phyloP scores from a whole-genome alignment of 2,113 vertebrate genomes.

The Ginglymostoma cirratum region DNA sequence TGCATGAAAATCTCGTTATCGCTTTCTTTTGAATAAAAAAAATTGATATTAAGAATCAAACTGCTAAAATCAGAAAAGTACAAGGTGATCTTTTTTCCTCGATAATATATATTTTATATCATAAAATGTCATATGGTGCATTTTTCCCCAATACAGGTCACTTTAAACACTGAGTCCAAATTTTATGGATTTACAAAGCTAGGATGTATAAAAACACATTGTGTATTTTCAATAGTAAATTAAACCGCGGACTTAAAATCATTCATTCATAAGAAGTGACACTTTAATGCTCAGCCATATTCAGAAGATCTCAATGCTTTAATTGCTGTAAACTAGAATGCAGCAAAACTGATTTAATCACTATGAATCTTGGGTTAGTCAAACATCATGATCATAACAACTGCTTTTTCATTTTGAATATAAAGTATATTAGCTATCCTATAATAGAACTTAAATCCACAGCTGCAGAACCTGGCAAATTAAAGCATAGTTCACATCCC shows the following conservation, averaged over 20 bases:
- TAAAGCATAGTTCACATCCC: background rate
- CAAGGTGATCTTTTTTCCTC: constrained; percentile 16
- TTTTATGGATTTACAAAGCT: constrained; percentile 18
- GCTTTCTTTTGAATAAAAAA: background rate
- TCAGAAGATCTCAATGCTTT: background rate
- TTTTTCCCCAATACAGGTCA: background rate
- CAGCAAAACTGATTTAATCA: background rate
- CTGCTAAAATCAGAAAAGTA: background rate
- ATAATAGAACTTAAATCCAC: background rate
- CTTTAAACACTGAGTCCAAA: background rate
- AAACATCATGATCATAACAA: background rate
- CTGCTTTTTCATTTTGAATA: background rate
- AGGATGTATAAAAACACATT: background rate
- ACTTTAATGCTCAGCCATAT: background rate
- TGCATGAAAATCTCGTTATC: background rate
- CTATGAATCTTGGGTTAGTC: background rate
- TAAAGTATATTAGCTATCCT: background rate
- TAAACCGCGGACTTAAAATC: background rate
- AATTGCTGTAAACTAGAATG: background rate
- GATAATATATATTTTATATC: background rate
- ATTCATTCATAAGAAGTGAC: background rate
- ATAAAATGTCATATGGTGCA: background rate
- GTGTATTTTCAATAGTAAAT: constrained; percentile 18
- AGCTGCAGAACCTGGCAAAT: background rate
- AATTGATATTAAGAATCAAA: background rate